phyloP scores from a whole-genome alignment of 2,888 invertebrate genomes.

The Himalopsyche japonica region DNA sequence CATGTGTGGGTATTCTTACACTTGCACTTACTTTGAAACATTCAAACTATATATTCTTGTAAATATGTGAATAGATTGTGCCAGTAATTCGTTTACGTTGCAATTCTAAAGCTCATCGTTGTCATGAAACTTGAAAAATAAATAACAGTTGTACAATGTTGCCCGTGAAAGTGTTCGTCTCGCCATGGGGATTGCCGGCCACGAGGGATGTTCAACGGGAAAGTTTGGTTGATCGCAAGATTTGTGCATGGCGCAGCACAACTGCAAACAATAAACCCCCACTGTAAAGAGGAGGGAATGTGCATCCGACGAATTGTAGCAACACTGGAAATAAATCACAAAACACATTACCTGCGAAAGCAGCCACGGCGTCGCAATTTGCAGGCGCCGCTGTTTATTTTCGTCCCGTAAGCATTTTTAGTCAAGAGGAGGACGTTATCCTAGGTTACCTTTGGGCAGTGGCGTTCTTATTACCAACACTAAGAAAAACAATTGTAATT shows the following conservation, averaged over 20 bases:
- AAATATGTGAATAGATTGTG: too few relatives aligned
- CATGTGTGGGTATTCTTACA: too few relatives aligned
- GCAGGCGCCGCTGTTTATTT: conserved; percentile 21
- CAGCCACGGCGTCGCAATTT: conserved; percentile 17
- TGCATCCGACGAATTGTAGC: neutral
- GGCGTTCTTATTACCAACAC: neutral
- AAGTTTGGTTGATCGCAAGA: neutral
- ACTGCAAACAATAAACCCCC: neutral
- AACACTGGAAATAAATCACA: conserved; percentile 27
- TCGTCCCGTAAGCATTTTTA: conserved; percentile 23
- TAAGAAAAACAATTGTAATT: too few relatives aligned
- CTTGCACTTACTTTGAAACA: too few relatives aligned
- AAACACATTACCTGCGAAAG: conserved; percentile 25
- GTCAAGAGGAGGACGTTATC: neutral
- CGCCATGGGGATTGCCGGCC: neutral
- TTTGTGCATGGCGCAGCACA: neutral
- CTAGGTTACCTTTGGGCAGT: neutral
- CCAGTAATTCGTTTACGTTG: too few relatives aligned
- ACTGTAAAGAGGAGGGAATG: neutral
- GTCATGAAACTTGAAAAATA: neutral
- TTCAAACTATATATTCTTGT: too few relatives aligned
- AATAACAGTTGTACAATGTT: neutral
- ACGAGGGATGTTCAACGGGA: neutral
- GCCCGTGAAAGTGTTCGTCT: neutral
- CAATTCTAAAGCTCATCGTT: neutral